A percentile compares a stretch with the other conserved stretches of the same genome.
These are phyloP conservation scores for Plagodis dolabraria DNA, from an alignment of 2,888 invertebrate genomes.

Conservation along the genomic window DNA sequence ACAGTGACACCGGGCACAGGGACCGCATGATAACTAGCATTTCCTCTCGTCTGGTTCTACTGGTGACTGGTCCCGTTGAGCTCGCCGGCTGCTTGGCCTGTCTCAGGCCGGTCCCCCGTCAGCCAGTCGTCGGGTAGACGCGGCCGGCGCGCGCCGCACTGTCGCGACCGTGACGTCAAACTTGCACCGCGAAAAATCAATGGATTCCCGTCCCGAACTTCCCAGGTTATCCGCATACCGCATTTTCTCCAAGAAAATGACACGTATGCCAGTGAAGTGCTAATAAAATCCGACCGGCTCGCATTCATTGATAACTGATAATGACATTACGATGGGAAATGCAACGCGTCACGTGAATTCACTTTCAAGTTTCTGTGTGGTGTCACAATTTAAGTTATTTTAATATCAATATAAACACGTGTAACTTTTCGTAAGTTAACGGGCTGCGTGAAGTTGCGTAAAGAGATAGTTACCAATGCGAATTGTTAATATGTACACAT, in stretches of 20 bases:
- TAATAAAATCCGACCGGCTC: constrained; percentile 46
- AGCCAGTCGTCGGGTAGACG: constrained; percentile 77
- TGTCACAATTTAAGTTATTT: constrained; percentile 70
- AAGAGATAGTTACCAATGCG: constrained; percentile 22
- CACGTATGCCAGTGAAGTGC: constrained; percentile 78
- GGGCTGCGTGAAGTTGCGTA: constrained; percentile 15
- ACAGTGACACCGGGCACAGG: constrained; percentile 47
- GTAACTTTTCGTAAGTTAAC: constrained; percentile 12
- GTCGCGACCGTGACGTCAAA: constrained; percentile 75
- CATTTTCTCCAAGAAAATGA: constrained; percentile 80
- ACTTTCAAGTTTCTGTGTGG: constrained; percentile 74
- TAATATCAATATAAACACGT: constrained; percentile 24
- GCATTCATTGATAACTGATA: constrained; percentile 46
- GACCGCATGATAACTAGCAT: constrained; percentile 76
- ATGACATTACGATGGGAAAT: constrained; percentile 53
- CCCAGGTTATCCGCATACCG: constrained; percentile 80
- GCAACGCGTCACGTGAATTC: constrained; percentile 70
- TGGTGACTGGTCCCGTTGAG: constrained; percentile 39
- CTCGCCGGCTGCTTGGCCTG: no score
- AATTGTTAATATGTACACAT: constrained; percentile 21
- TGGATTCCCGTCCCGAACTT: constrained; percentile 62
- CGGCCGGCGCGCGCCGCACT: constrained; percentile 78
- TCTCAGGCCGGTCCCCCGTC: no score
- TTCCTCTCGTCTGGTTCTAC: constrained; percentile 61
- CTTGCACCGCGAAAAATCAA: constrained; percentile 81